Evolutionary conservation across 2,888 invertebrate species (phyloP), one percentile per base, ranked within the genome.

Genomic region (Pteria penguin): DNA sequence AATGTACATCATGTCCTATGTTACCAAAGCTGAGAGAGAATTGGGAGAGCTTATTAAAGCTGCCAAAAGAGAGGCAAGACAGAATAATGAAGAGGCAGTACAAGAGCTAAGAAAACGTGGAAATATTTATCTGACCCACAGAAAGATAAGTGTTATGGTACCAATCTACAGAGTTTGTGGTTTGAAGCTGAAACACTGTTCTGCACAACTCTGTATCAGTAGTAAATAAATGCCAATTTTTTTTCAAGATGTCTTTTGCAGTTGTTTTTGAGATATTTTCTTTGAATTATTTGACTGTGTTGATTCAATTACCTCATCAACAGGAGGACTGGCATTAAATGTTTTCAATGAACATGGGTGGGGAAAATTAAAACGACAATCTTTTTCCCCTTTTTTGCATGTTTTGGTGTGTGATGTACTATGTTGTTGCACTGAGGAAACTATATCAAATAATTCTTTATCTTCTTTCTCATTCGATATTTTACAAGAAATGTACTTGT

Each of bases 1-100:
- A 60, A 75, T 78, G 75, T 81, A 79, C 61, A 79, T 81, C 4
- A 62, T 78, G 1, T 63, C 60, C 31, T 81, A 76, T 67, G 73
- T 79, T 52, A 63, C 58, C 18, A 79, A 81, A 60, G 70, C 70
- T 26, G 78, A 80, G 68, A 55, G 62, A 54, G 70, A 78, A 61
- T 33, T 74, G 26, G 58, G 65, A 18, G 69, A 73, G 26, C 18
- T 72, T 18, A 62, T 80, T 14, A 72, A 71, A 73, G 57, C 69
- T 14, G 74, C 76, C n/a, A 62, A 67, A 32, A 45, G 68, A 58
- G 78, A 78, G 55, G 65, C 72, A 4, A 60, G 68, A 57, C 63
- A 72, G 45, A 65, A 67, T n/a, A 72, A 78, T 54, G 26, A 45
- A 24, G 62, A 73, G 26, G 66, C 70, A 45, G 45, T 62, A 22